Percentiles rank a stretch among this genome's conserved stretches.
Conservation (phyloP, 2,888 invertebrate genomes). For the Pteria penguin region DNA sequence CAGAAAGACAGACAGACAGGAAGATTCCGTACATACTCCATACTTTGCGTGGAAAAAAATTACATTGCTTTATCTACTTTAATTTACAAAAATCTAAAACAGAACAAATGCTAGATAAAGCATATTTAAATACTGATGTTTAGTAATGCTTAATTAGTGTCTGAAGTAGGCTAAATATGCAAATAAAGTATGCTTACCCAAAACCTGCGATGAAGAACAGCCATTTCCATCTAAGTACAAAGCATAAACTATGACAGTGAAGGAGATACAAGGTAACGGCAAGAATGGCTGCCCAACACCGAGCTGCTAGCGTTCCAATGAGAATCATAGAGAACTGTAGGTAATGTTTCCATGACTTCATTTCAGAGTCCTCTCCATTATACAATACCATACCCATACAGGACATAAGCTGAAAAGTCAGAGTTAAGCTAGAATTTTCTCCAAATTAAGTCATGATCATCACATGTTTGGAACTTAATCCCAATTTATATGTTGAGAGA, state of each 20-base stretch:
- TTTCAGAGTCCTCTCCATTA: conserved; percentile 74
- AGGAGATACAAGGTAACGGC: conserved; percentile 90
- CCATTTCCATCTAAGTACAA: conserved; percentile 86
- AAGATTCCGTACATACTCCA: no score
- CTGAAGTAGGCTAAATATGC: neutral
- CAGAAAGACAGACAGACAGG: no score
- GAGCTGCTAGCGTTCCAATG: conserved; percentile 87
- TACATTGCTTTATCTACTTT: no score
- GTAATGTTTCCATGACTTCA: conserved; percentile 84
- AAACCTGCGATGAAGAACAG: conserved; percentile 71
- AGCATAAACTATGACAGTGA: conserved; percentile 90
- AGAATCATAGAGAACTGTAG: conserved; percentile 88
- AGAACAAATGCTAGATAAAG: no score
- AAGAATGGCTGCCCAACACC: conserved; percentile 92
- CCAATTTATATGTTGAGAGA: no score
- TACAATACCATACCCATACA: conserved; percentile 87
- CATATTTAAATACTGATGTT: neutral
- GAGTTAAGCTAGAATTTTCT: no score
- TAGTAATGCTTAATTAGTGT: no score
- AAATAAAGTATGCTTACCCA: conserved; percentile 80
- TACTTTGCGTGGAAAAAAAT: no score
- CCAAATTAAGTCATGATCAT: no score
- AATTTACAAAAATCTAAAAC: no score
- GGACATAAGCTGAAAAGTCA: conserved; percentile 65
- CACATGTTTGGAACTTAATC: no score